These are phyloP conservation scores for Etheostoma nigrum DNA, from an alignment of 2,797 vertebrate species.

Conservation along the genomic window DNA sequence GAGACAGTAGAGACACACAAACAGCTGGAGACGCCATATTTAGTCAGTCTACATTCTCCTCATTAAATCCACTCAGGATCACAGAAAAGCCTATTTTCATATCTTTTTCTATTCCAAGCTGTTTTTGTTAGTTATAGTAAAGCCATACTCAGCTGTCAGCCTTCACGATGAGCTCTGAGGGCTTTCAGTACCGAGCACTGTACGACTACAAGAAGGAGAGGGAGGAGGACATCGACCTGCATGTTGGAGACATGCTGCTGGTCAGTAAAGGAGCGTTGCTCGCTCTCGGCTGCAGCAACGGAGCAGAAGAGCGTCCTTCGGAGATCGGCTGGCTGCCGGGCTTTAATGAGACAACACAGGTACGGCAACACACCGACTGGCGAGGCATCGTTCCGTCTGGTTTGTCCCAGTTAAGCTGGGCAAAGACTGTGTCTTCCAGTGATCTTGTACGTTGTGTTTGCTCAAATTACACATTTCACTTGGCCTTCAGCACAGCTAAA, in stretches of 20 bases:
- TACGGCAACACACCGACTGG: neutral
- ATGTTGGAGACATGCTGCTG: constrained; percentile 89
- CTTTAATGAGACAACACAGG: constrained; percentile 92
- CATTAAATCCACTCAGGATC: constrained; percentile 57
- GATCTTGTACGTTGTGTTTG: too few relatives aligned
- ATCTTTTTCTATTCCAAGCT: constrained; percentile 23
- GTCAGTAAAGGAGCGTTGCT: constrained; percentile 90
- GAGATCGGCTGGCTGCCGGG: constrained; percentile 94
- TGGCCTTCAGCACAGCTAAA: too few relatives aligned
- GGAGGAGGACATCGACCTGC: constrained; percentile 93
- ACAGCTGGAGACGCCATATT: constrained; percentile 41
- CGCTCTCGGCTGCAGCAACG: constrained; percentile 87
- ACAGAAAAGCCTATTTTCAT: constrained; percentile 49
- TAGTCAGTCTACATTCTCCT: constrained; percentile 29
- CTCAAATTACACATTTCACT: too few relatives aligned
- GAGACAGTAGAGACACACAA: constrained; percentile 69
- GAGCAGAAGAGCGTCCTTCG: constrained; percentile 90
- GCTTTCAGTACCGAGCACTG: constrained; percentile 92
- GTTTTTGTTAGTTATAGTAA: constrained; percentile 32
- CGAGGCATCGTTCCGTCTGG: neutral
- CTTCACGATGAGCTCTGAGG: constrained; percentile 89
- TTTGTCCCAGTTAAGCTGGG: too few relatives aligned
- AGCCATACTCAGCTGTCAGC: constrained; percentile 40
- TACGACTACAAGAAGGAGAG: constrained; percentile 94
- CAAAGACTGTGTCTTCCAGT: too few relatives aligned